Base-by-base conservation (phyloP, 1,140 invertebrate species). In the Sarcophaga peregrina region DNA sequence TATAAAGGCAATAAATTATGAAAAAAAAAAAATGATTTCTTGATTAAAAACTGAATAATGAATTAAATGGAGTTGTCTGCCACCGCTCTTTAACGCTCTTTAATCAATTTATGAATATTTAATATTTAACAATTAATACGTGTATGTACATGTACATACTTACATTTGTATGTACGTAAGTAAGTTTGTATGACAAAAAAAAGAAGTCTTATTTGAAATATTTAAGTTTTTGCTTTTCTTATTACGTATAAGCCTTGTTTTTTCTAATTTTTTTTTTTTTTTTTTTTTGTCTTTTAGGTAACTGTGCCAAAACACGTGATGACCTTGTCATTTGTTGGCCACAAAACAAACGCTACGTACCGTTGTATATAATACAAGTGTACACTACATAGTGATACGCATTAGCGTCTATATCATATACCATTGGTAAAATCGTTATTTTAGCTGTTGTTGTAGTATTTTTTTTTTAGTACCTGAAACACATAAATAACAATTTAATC, bases 291-390 rank as follows among this genome's bases (percentile, higher is more conserved):
- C 25, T 37, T 20, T 20, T n/a, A n/a, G 62, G 17, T 50, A 78
- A 78, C 75, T 78, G 75, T 78, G 75, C 75, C 75, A 78, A 78
- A 78, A 78, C 75, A 50, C 75, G 75, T 78, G 47, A 78, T 78
- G 75, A 78, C 75, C 75, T 78, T 78, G 75, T 50, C 75, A 50
- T 78, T 20, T 20, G 48, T 78, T 78, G 75, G 75, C 75, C 48
- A 78, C 47, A 7, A 50, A 52, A 78, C 75, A 78, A n/a, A 78
- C 62, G 62, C 5, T 68, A 68, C 17, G 62, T 68, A 68, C 58
- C 50, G 50, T 58, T 58, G n/a, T n/a, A n/a, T 15, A n/a, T 15
- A 37, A 58, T 15, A 58, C n/a, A n/a, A 58, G 13, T 58, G 10
- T 58, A 58, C n/a, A 58, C 10, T n/a, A 37, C 25, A 37, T 37